These are phyloP conservation scores for Callimorpha dominula DNA, from an alignment of 2,888 invertebrate species.

Conservation along the genomic window DNA sequence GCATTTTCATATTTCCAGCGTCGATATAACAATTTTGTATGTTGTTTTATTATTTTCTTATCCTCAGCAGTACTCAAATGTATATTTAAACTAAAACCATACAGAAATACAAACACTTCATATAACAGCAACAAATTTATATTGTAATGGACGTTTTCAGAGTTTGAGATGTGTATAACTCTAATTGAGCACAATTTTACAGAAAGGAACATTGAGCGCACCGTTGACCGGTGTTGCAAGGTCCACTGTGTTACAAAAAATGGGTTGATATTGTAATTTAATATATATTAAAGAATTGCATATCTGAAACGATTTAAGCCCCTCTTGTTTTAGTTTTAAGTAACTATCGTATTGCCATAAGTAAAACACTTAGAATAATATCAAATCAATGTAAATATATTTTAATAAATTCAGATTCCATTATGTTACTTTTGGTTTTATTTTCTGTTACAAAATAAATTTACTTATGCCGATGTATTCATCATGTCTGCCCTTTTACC, in stretches of 20 bases:
- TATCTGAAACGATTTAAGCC: slow-evolving; percentile 24
- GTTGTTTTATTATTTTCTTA: no score
- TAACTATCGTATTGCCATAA: slow-evolving; percentile 67
- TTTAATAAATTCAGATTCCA: slow-evolving; percentile 74
- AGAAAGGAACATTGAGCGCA: not conserved
- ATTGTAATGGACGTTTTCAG: not conserved
- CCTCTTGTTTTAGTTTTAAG: slow-evolving; percentile 32
- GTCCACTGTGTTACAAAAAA: not conserved
- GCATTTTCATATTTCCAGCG: no score
- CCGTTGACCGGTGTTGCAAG: not conserved
- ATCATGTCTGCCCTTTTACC: no score
- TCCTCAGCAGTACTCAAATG: not conserved
- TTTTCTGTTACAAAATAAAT: slow-evolving; percentile 11
- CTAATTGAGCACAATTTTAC: not conserved
- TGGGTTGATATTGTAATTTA: not conserved
- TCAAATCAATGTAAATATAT: slow-evolving; percentile 72
- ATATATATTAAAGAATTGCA: slow-evolving; percentile 13
- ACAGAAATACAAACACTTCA: not conserved
- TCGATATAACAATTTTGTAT: no score
- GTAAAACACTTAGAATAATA: slow-evolving; percentile 58
- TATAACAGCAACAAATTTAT: slow-evolving; percentile 4
- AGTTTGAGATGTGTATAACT: not conserved
- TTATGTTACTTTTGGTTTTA: slow-evolving; percentile 58
- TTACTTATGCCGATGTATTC: no score
- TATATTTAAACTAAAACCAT: not conserved